phyloP scores from a whole-genome alignment of 1,140 invertebrate genomes.

The Pseudomyrmex dendroicus region DNA sequence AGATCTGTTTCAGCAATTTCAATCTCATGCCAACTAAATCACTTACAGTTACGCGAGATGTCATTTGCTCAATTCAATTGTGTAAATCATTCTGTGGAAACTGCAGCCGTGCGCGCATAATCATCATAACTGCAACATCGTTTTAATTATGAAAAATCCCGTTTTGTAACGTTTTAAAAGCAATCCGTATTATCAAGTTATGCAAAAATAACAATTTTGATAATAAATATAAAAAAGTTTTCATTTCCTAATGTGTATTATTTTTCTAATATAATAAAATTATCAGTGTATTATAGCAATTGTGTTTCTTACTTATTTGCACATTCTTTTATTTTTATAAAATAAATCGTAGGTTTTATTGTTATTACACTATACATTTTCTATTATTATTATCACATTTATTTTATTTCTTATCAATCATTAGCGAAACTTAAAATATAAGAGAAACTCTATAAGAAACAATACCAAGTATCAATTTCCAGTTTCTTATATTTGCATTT shows the following conservation, averaged over 20 bases:
- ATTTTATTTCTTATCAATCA: neutral
- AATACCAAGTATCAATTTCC: neutral
- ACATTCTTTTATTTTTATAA: neutral
- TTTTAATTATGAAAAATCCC: slow-evolving; percentile 1
- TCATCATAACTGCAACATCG: slow-evolving; percentile 11
- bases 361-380: neutral
- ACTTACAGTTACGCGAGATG: neutral
- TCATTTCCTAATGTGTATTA: too few species aligned
- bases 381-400: too few species aligned
- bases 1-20: slow-evolving; percentile 2
- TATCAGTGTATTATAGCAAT: neutral
- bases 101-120: neutral
- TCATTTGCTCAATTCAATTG: slow-evolving; percentile 22
- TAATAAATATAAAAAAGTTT: neutral
- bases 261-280: neutral
- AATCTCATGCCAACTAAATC: neutral
- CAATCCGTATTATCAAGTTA: neutral
- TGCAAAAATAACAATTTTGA: neutral
- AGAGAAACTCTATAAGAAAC: neutral
- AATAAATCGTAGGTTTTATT: neutral
- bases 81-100: neutral
- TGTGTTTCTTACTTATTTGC: neutral
- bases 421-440: too few species aligned
- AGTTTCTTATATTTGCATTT: neutral
- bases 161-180: neutral